phyloP scores from a whole-genome alignment of 2,888 invertebrate species.

The Oxytorus armatus region DNA sequence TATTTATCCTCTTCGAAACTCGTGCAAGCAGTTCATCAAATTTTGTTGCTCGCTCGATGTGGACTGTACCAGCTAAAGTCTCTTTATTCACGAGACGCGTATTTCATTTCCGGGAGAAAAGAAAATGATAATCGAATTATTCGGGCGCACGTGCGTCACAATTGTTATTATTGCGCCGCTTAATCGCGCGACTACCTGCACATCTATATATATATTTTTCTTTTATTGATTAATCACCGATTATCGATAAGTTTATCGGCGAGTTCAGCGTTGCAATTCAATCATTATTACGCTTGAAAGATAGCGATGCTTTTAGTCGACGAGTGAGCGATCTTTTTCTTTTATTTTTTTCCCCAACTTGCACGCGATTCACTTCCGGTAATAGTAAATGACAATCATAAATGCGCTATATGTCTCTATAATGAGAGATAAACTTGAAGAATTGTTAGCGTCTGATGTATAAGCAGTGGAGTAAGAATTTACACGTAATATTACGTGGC shows the following conservation, averaged over 20 bases:
- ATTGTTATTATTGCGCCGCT: neutral
- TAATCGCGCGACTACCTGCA: too few relatives aligned
- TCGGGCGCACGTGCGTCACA: too few relatives aligned
- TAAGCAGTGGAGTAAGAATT: neutral
- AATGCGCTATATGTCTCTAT: too few relatives aligned
- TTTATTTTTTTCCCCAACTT: neutral
- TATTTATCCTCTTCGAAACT: too few relatives aligned
- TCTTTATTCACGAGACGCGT: too few relatives aligned
- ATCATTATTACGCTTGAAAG: neutral
- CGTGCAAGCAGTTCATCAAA: too few relatives aligned
- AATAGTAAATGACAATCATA: slow-evolving; percentile 29
- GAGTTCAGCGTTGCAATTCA: neutral
- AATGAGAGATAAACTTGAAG: too few relatives aligned
- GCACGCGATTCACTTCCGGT: slow-evolving; percentile 20
- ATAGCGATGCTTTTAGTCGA: too few relatives aligned
- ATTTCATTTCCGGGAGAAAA: too few relatives aligned
- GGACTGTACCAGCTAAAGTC: too few relatives aligned
- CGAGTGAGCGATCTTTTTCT: neutral
- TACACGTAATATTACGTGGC: neutral
- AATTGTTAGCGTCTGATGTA: neutral
- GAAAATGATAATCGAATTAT: too few relatives aligned
- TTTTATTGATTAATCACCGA: slow-evolving; percentile 1
- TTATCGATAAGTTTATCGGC: slow-evolving; percentile 14
- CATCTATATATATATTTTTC: neutral
- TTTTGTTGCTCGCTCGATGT: too few relatives aligned